Evolutionary conservation across 2,113 vertebrate species (phyloP), one percentile per base, ranked within the genome.

Genomic region (Pampusana beccarii): DNA sequence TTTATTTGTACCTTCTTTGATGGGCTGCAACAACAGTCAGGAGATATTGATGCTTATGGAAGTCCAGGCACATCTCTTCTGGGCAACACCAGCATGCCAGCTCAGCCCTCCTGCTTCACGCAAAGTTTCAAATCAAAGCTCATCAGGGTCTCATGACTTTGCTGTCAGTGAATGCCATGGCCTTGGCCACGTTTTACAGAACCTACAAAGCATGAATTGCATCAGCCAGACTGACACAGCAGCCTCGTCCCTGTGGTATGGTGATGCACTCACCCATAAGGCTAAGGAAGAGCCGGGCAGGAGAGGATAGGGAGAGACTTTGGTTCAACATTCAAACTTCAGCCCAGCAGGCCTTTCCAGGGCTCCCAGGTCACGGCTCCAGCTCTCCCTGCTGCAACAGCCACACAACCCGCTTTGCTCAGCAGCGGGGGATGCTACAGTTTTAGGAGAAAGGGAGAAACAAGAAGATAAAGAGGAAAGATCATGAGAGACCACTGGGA

Each of bases 71-170:
- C 12, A 38, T 11, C 3, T 86, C 33, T 25, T 34, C 16, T 56
- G 40, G 50, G 31, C 46, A 80, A 69, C 14, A 94, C 10, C 44
- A 67, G 23, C 4, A 2, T 33, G 34, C 64, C 65, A 80, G 77
- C 26, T 72, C 48, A 75, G n/a, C 50, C 28, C 4, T 71, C 20
- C 44, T 50, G 2, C 44, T 64, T 69, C 70, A 93, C n/a, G 34
- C 5, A 51, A 38, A 40, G 11, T 72, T 82, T 77, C 36, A 80
- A 70, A 80, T 33, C 33, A 70, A 73, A 88, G 15, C 51, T 66
- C 56, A 10, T 13, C 0, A 0, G 15, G 25, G 29, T 34, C 11
- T 70, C 34, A 11, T 12, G 21, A 16, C 54, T 56, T 75, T 50
- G 16, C 13, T 40, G 25, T 51, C n/a, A 50, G 36, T 33, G 80